Conservation (phyloP, 2,888 invertebrate species). For the Gandaritis pyraliata region DNA sequence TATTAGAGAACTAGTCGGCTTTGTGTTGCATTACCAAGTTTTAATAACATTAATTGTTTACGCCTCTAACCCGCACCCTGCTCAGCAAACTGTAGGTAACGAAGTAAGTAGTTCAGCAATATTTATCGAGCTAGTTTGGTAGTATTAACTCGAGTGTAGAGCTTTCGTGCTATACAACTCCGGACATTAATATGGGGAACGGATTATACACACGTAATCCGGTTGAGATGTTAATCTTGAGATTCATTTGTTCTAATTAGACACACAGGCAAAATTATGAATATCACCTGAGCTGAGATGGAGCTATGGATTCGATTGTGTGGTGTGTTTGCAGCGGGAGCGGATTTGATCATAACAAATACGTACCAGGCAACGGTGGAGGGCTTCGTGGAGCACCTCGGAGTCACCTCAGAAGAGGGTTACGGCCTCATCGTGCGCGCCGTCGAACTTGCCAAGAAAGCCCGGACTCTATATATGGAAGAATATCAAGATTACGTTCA, state of each 20-base stretch:
- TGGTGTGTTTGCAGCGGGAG: conserved; percentile 87
- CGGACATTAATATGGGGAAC: conserved; percentile 46
- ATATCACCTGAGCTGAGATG: conserved; percentile 43
- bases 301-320: conserved; percentile 42
- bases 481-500: conserved; percentile 78
- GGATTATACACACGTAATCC: conserved; percentile 55
- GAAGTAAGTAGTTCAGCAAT: conserved; percentile 62
- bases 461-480: conserved; percentile 86
- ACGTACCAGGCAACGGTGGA: conserved; percentile 94
- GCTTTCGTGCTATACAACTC: conserved; percentile 27
- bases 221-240: conserved; percentile 61
- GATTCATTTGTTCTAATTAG: conserved; percentile 64
- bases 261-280: conserved; percentile 54
- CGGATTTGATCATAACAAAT: conserved; percentile 93
- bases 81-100: conserved; percentile 59
- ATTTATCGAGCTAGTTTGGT: conserved; percentile 72
- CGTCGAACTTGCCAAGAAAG: conserved; percentile 89
- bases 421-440: conserved; percentile 89
- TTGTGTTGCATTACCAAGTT: conserved; percentile 72
- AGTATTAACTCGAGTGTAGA: conserved; percentile 54
- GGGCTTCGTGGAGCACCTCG: conserved; percentile 90
- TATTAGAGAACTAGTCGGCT: conserved; percentile 64
- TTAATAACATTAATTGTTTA: conserved; percentile 80
- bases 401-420: conserved; percentile 87
- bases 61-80: conserved; percentile 71